phyloP scores from a whole-genome alignment of 2,113 vertebrate genomes.

The Neolamprologus toae region DNA sequence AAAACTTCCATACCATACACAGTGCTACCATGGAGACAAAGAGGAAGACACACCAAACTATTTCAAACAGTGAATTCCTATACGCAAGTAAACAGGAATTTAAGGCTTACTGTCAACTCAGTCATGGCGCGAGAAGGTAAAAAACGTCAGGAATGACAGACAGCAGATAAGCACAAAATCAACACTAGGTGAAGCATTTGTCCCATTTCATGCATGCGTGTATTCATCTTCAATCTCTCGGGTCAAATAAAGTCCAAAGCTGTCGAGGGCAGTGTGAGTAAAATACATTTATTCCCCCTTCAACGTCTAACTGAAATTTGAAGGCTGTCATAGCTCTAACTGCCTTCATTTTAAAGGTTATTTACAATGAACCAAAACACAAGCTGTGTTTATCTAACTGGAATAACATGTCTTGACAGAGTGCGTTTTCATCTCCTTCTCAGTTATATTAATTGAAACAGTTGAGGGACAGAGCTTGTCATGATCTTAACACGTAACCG shows the following conservation, averaged over 20 bases:
- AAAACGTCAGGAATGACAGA: conserved; percentile 20
- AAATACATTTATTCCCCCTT: not conserved
- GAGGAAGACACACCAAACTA: not conserved
- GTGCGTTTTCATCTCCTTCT: conserved; percentile 3
- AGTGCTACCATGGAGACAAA: not conserved
- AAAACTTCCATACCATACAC: not conserved
- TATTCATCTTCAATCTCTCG: not conserved
- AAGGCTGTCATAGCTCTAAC: not conserved
- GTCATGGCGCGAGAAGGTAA: not conserved
- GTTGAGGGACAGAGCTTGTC: conserved; percentile 21
- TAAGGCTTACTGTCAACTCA: not conserved
- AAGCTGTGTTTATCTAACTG: not conserved
- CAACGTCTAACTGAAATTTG: not conserved
- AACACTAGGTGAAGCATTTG: conserved; percentile 7
- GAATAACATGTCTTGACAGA: not conserved
- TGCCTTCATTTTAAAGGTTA: not conserved
- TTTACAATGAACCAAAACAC: not conserved
- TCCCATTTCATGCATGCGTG: not conserved
- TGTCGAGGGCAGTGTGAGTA: not conserved
- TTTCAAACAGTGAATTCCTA: not conserved
- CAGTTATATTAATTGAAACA: conserved; percentile 22
- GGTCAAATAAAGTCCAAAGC: conserved; percentile 8
- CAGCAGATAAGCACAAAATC: conserved; percentile 24
- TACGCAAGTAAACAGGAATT: not conserved
- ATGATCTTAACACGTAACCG: conserved; percentile 14